A percentile compares a stretch with the other conserved stretches of the same genome.
Conservation (phyloP, 2,113 vertebrate genomes). For the Hydrochoerus hydrochaeris region DNA sequence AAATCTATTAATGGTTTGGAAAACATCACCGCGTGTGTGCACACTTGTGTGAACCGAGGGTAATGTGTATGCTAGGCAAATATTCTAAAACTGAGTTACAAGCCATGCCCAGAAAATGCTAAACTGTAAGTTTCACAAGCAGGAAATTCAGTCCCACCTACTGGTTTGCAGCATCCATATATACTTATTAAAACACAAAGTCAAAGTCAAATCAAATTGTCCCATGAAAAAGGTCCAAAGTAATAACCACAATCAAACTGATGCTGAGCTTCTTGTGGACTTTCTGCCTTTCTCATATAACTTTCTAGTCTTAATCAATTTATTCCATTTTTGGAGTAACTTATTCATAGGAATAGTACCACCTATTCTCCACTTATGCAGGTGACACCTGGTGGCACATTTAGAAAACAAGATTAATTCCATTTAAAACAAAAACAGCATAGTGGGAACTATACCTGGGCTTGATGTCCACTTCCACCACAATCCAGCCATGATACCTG, state of each 20-base stretch:
- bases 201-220: background rate
- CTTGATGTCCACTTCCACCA: background rate
- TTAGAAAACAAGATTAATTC: constrained; percentile 52
- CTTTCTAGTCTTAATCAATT: constrained; percentile 16
- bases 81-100: background rate
- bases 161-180: background rate
- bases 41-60: background rate
- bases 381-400: background rate
- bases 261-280: background rate
- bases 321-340: background rate
- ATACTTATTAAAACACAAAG: constrained; percentile 12
- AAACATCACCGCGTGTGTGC: background rate
- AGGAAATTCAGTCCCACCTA: constrained; percentile 32
- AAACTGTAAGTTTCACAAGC: constrained; percentile 39
- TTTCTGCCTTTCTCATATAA: constrained; percentile 11
- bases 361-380: constrained; percentile 17
- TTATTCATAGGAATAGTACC: background rate
- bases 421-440: constrained; percentile 45
- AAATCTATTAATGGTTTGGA: background rate
- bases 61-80: background rate
- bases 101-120: background rate
- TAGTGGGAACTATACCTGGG: background rate
- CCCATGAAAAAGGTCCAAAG: constrained; percentile 6
- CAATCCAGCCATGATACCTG: background rate
- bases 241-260: background rate